These are phyloP conservation scores for Melanargia galathea DNA, from an alignment of 2,888 invertebrate species.

Conservation along the genomic window DNA sequence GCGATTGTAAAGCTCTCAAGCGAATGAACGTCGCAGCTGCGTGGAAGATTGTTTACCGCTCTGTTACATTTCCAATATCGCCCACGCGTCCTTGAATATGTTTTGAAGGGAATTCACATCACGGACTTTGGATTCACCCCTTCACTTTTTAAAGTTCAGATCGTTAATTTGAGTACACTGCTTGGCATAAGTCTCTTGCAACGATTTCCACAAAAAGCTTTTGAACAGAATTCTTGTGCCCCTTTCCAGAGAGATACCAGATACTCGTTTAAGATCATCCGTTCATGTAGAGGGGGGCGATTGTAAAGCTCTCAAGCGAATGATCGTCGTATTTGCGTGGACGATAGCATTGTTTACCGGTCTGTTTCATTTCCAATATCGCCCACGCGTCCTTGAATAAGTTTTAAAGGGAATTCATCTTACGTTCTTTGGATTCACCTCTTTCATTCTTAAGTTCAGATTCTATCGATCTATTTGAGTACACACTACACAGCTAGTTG, in stretches of 20 bases:
- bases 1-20: constrained; percentile 1
- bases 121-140: neutral
- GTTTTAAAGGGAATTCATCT: neutral
- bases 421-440: neutral
- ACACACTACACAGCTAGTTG: too few relatives aligned
- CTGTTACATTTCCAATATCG: constrained; percentile 12
- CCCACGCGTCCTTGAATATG: neutral
- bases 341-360: constrained; percentile 14
- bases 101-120: neutral
- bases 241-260: too few relatives aligned
- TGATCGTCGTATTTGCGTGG: neutral
- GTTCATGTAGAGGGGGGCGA: too few relatives aligned
- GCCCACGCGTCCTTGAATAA: neutral
- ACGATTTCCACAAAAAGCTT: too few relatives aligned
- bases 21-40: constrained; percentile 5
- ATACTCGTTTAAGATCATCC: too few relatives aligned
- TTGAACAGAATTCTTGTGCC: too few relatives aligned
- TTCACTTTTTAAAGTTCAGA: neutral
- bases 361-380: constrained; percentile 12
- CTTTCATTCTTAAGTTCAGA: neutral
- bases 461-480: too few relatives aligned
- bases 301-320: constrained; percentile 6
- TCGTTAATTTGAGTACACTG: too few relatives aligned
- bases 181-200: too few relatives aligned
- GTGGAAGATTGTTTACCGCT: constrained; percentile 13